Base-by-base conservation (phyloP, 2,113 vertebrate genomes). In the Salvelinus fontinalis region DNA sequence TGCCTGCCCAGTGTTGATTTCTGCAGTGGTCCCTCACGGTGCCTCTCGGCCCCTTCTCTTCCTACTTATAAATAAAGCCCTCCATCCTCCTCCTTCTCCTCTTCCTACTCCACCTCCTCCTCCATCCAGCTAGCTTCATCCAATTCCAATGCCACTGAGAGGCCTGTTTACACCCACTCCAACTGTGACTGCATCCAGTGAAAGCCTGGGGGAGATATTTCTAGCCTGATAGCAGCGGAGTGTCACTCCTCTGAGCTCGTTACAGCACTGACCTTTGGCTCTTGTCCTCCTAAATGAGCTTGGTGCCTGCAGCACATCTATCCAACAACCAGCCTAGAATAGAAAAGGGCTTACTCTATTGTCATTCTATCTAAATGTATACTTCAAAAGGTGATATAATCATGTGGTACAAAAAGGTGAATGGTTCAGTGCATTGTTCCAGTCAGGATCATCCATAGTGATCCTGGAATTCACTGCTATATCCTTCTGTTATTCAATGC, bases 81-180 rank as follows among this genome's bases (percentile, higher is more conserved):
- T 77, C 78, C 60, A 75, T 73, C 67, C 51, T 44, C 39, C 39
- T 44, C 39, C 39, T 44, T 9, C 39, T 44, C 2, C 2, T 44
- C 8, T 44, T 44, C 39, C 39, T 70, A 76, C 74, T 67, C 64
- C 76, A 77, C 9, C 39, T 44, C 39, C 39, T 44, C 39, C 39
- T 44, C 39, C 39, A 65, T 79, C 80, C 78, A 89, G 11, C 22
- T 22, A 14, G 20, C 4, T 44, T 14, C n/a, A 6, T 27, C 48
- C 39, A 44, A 11, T 9, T 71, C 49, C 67, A 20, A 27, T 26
- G 12, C 59, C 34, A 44, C 68, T 24, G 12, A 44, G 31, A 84
- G 62, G 1, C 22, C 80, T 74, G 57, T 81, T 83, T 85, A 79
- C 75, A 22, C 84, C 83, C 84, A 86, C 89, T 88, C 85, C 72